These are phyloP conservation scores for Rhizoglyphus robini DNA, from an alignment of 1,140 invertebrate genomes.

Conservation along the genomic window DNA sequence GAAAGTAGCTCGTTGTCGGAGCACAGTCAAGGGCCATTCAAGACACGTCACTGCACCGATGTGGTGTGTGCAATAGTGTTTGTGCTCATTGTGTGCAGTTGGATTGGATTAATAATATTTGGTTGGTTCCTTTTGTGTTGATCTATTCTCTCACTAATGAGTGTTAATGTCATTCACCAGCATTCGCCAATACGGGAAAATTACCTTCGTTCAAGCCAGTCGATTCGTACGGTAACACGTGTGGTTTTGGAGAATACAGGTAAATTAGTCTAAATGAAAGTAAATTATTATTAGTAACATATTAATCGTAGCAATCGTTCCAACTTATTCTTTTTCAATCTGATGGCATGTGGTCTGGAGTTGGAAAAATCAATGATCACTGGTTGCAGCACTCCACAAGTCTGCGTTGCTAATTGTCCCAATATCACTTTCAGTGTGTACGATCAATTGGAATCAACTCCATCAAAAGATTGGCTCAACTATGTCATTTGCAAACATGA, in stretches of 20 bases:
- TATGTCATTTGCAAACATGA: constrained; percentile 53
- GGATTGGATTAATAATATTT: constrained; percentile 34
- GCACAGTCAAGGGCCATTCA: too few relatives aligned
- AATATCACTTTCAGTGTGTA: constrained; percentile 37
- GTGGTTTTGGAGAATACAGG: constrained; percentile 54
- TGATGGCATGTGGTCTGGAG: constrained; percentile 48
- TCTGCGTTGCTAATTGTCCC: constrained; percentile 60
- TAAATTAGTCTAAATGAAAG: constrained; percentile 23
- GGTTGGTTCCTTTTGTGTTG: constrained; percentile 47
- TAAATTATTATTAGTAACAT: neutral
- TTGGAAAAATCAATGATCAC: constrained; percentile 31
- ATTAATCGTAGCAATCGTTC: constrained; percentile 41
- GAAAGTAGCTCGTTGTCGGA: too few relatives aligned
- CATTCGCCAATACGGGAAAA: constrained; percentile 42
- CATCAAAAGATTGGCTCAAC: constrained; percentile 21
- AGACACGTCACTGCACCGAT: constrained; percentile 60
- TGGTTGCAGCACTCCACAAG: constrained; percentile 71
- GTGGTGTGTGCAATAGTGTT: constrained; percentile 68
- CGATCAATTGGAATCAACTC: constrained; percentile 18
- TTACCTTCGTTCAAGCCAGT: constrained; percentile 62
- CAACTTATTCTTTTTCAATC: constrained; percentile 69
- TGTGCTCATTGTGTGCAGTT: constrained; percentile 54
- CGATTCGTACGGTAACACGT: constrained; percentile 51
- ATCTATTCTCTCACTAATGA: neutral
- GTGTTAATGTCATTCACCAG: neutral